phyloP scores from a whole-genome alignment of 2,888 invertebrate genomes.

The Philonicus albiceps region DNA sequence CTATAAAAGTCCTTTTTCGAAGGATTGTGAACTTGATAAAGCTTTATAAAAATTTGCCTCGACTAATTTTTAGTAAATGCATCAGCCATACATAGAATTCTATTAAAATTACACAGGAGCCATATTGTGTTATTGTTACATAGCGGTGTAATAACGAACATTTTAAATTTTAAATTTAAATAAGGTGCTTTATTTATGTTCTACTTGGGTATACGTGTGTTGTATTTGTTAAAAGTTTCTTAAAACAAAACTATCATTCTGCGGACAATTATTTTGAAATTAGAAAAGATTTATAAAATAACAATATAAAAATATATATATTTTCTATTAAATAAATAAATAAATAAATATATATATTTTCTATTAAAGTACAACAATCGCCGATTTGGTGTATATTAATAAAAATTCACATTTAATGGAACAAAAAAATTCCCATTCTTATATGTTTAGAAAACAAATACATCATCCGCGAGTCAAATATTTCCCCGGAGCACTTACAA shows the following conservation, averaged over 20 bases:
- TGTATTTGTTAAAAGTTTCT: not conserved
- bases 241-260: not conserved
- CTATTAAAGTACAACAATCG: not conserved
- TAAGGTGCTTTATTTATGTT: not conserved
- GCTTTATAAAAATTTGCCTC: not conserved
- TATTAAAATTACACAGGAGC: no score
- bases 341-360: no score
- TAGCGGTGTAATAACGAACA: no score
- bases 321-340: no score
- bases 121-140: no score
- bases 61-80: not conserved
- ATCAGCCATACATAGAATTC: no score
- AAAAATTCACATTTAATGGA: not conserved
- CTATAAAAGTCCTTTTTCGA: not conserved
- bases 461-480: slow-evolving; percentile 66
- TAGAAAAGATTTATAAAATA: no score
- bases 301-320: no score
- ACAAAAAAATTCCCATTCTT: not conserved
- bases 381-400: not conserved
- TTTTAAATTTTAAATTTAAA: no score
- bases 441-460: slow-evolving; percentile 52
- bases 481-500: slow-evolving; percentile 67
- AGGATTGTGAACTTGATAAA: not conserved
- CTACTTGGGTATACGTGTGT: not conserved
- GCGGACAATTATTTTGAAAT: not conserved